Evolutionary conservation across 2,888 invertebrate species (phyloP).

Genomic region (Cantharis nigra): DNA sequence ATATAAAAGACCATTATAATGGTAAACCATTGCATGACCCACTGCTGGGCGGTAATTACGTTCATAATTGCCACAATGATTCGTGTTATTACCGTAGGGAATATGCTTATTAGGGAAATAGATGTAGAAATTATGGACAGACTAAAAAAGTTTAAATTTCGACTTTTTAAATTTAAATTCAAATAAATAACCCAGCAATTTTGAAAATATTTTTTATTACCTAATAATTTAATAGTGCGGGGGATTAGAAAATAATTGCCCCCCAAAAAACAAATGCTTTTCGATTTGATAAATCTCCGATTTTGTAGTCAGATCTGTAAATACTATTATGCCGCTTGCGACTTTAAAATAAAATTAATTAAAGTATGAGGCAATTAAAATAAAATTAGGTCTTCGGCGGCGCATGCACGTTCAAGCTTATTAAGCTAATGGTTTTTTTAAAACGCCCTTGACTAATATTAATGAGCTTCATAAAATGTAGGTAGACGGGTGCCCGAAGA

Average conservation of each 20-base stretch:
- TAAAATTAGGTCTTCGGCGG: conserved; percentile 24
- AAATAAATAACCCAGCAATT: too few relatives aligned
- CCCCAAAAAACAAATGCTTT: not conserved
- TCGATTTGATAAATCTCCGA: not conserved
- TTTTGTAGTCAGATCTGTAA: not conserved
- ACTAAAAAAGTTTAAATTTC: too few relatives aligned
- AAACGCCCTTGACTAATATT: conserved; percentile 22
- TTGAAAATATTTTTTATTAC: too few relatives aligned
- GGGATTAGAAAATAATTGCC: not conserved
- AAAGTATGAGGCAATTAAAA: conserved; percentile 18
- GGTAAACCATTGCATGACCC: conserved; percentile 9
- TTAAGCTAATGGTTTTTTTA: conserved; percentile 27
- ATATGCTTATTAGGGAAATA: conserved; percentile 9
- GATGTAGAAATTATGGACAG: conserved; percentile 5
- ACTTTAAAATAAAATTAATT: conserved; percentile 15
- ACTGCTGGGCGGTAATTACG: conserved; percentile 19
- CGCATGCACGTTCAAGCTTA: conserved; percentile 14
- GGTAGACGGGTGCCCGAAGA: not conserved
- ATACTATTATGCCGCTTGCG: not conserved
- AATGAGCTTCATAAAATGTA: conserved; percentile 20
- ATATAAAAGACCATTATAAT: not conserved
- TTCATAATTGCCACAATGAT: conserved; percentile 16
- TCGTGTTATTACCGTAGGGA: conserved; percentile 8
- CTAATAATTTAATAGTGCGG: not conserved
- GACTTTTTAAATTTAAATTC: too few relatives aligned